These are phyloP conservation scores for Xestobium rufovillosum DNA, from an alignment of 2,888 invertebrate species.

Conservation along the genomic window DNA sequence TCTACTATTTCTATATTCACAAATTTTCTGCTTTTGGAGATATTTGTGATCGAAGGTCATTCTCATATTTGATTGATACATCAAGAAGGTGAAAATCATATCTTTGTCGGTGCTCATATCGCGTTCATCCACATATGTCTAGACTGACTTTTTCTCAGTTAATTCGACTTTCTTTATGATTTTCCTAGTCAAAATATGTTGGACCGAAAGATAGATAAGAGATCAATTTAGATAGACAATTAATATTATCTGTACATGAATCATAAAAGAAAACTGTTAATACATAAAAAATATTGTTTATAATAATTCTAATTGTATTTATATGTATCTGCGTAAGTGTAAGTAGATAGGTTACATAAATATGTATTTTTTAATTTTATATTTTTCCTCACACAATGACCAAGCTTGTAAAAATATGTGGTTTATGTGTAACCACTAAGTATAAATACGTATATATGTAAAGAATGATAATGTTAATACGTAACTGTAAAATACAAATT, in stretches of 20 bases:
- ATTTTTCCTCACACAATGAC: conserved; percentile 28
- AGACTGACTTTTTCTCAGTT: too few species aligned
- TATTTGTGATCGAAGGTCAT: too few species aligned
- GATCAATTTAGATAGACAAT: too few species aligned
- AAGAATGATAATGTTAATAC: conserved; percentile 33
- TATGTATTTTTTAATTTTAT: conserved; percentile 27
- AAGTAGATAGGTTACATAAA: conserved; percentile 16
- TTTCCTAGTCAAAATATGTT: too few species aligned
- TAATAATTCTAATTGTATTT: conserved; percentile 19
- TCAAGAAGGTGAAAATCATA: too few species aligned
- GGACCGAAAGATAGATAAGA: too few species aligned
- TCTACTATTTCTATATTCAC: too few species aligned
- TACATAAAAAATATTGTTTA: not conserved
- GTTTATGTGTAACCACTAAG: conserved; percentile 27
- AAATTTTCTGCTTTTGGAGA: too few species aligned
- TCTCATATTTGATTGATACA: too few species aligned
- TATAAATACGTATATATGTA: conserved; percentile 30
- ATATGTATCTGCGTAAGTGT: conserved; percentile 20
- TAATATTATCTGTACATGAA: conserved; percentile 19
- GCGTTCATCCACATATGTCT: too few species aligned
- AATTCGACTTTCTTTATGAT: too few species aligned
- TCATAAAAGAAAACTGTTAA: conserved; percentile 11
- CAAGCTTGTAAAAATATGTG: conserved; percentile 26
- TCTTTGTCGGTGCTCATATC: too few species aligned
- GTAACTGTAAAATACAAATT: conserved; percentile 28